A percentile compares a stretch with the other conserved stretches of the same genome.
phyloP scores from a whole-genome alignment of 1,140 invertebrate genomes.

The Coptotermes formosanus region DNA sequence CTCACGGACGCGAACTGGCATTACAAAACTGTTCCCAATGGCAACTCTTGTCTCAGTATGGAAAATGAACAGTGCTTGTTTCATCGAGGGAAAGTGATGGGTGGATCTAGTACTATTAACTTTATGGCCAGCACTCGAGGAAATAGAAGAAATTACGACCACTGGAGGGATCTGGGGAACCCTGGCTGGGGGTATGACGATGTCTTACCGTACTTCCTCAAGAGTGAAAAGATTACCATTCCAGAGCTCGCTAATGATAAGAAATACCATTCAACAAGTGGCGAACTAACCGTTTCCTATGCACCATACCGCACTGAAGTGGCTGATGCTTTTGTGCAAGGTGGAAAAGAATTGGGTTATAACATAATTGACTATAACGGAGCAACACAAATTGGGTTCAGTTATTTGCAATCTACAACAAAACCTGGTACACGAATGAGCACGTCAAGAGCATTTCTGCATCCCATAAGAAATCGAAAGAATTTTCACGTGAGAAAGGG shows the following conservation, averaged over 20 bases:
- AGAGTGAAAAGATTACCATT: slow-evolving; percentile 41
- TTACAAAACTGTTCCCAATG: slow-evolving; percentile 52
- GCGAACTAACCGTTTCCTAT: slow-evolving; percentile 44
- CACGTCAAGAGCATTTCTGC: slow-evolving; percentile 52
- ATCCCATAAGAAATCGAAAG: slow-evolving; percentile 47
- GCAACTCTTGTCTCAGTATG: slow-evolving; percentile 48
- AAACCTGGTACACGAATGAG: slow-evolving; percentile 52
- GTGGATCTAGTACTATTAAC: slow-evolving; percentile 60
- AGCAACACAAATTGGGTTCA: slow-evolving; percentile 40
- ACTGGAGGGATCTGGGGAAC: slow-evolving; percentile 60
- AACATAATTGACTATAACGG: slow-evolving; percentile 47
- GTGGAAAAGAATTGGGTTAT: slow-evolving; percentile 49
- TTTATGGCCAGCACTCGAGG: slow-evolving; percentile 64
- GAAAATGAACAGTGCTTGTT: slow-evolving; percentile 45
- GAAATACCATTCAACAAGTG: slow-evolving; percentile 41
- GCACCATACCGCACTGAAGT: slow-evolving; percentile 39
- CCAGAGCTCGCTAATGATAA: slow-evolving; percentile 38
- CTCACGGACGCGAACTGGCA: slow-evolving; percentile 49
- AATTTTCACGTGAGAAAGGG: slow-evolving; percentile 53
- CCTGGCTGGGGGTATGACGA: slow-evolving; percentile 59
- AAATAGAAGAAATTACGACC: slow-evolving; percentile 59
- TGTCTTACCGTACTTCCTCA: slow-evolving; percentile 54
- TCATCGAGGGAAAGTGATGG: slow-evolving; percentile 51
- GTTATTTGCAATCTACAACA: slow-evolving; percentile 48
- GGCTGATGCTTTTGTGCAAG: slow-evolving; percentile 48